Evolutionary conservation across 1,140 invertebrate genomes (phyloP).

Genomic region (Drosophila micromelanica): DNA sequence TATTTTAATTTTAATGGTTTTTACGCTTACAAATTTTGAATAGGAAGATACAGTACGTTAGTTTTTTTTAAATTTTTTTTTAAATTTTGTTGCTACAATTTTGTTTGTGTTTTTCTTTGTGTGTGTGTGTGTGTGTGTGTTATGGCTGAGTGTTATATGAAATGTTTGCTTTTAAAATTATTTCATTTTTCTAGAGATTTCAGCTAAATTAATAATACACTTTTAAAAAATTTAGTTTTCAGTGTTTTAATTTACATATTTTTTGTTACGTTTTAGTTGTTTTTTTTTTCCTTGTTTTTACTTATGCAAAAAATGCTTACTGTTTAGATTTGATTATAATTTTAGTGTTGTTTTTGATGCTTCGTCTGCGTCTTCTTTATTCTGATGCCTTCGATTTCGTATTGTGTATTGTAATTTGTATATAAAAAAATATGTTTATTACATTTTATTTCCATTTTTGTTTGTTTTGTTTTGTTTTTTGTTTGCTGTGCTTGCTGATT

Average conservation of each 20-base stretch:
- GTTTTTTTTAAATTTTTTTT: conserved; percentile 22
- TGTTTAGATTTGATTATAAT: conserved; percentile 69
- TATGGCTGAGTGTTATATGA: conserved; percentile 33
- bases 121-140: conserved; percentile 21
- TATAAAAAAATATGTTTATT: conserved; percentile 78
- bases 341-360: conserved; percentile 63
- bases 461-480: conserved; percentile 31
- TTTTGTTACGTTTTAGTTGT: conserved; percentile 26
- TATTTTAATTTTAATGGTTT: conserved; percentile 30
- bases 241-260: conserved; percentile 32
- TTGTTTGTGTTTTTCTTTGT: conserved; percentile 29
- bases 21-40: conserved; percentile 62
- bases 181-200: conserved; percentile 70
- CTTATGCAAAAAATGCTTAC: conserved; percentile 75
- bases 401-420: conserved; percentile 49
- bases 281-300: conserved; percentile 34
- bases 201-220: conserved; percentile 71
- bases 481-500: conserved; percentile 48
- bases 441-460: conserved; percentile 38
- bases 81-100: conserved; percentile 33
- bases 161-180: conserved; percentile 37
- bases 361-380: conserved; percentile 18
- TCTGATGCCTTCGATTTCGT: conserved; percentile 13
- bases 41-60: conserved; percentile 68
- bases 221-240: conserved; percentile 63